Evolutionary conservation across 2,797 vertebrate genomes (phyloP).

Genomic region (Enteromius argenteus): DNA sequence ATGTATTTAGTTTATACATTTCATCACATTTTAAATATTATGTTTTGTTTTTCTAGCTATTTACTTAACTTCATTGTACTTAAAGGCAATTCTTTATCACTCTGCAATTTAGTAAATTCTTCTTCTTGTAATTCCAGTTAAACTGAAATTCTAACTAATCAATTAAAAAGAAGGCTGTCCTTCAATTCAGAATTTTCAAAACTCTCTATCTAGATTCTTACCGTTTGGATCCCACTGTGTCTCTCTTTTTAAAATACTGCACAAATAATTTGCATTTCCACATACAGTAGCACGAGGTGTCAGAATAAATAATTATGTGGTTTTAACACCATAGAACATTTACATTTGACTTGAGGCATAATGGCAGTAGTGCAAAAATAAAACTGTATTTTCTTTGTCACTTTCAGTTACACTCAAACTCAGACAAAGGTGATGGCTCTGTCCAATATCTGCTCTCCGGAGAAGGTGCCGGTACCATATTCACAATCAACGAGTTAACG

Average conservation of each 20-base stretch:
- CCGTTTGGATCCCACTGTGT: background rate
- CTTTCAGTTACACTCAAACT: slow-evolving; percentile 91
- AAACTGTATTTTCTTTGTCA: slow-evolving; percentile 21
- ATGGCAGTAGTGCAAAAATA: background rate
- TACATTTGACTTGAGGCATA: background rate
- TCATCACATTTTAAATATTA: background rate
- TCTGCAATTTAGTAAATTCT: background rate
- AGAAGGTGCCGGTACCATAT: slow-evolving; percentile 91
- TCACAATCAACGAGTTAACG: slow-evolving; percentile 89
- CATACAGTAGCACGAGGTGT: background rate
- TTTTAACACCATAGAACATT: background rate
- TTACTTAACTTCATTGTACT: too few relatives aligned
- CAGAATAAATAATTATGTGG: slow-evolving; percentile 9
- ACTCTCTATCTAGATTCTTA: background rate
- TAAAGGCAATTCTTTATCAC: too few relatives aligned
- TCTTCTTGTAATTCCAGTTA: background rate
- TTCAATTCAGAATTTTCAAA: background rate
- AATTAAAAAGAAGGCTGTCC: background rate
- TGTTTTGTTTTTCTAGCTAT: background rate
- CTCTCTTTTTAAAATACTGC: slow-evolving; percentile 3
- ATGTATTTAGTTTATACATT: background rate
- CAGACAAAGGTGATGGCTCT: slow-evolving; percentile 93
- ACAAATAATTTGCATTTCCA: background rate
- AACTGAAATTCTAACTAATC: background rate
- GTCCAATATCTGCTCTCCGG: slow-evolving; percentile 93